phyloP scores from a whole-genome alignment of 2,113 vertebrate genomes.

The Callospermophilus lateralis region DNA sequence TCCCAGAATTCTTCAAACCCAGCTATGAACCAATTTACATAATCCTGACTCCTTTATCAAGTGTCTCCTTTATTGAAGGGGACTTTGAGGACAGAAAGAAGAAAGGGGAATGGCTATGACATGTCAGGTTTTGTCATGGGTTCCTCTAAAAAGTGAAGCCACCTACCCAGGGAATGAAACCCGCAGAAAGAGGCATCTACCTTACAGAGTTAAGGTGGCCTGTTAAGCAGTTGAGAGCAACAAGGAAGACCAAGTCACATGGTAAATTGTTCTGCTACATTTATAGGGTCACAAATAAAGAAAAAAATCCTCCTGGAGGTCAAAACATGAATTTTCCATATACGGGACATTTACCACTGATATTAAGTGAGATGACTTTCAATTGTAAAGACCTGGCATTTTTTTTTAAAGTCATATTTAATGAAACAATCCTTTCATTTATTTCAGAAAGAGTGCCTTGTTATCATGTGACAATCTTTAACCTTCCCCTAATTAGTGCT shows the following conservation, averaged over 20 bases:
- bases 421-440: background rate
- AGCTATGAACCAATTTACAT: background rate
- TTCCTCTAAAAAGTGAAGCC: background rate
- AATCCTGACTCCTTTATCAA: background rate
- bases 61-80: background rate
- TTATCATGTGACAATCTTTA: background rate
- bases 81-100: background rate
- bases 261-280: rapidly evolving
- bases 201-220: background rate
- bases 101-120: background rate
- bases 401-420: no score
- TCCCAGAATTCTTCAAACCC: background rate
- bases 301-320: background rate
- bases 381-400: background rate
- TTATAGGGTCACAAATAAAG: background rate
- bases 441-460: background rate
- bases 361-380: background rate
- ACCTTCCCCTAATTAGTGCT: background rate
- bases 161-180: background rate
- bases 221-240: background rate
- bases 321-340: background rate
- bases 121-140: background rate
- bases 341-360: background rate
- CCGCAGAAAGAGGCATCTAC: background rate
- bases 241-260: background rate